phyloP scores from a whole-genome alignment of 2,113 vertebrate genomes.

The Chlorodrepanis virens region DNA sequence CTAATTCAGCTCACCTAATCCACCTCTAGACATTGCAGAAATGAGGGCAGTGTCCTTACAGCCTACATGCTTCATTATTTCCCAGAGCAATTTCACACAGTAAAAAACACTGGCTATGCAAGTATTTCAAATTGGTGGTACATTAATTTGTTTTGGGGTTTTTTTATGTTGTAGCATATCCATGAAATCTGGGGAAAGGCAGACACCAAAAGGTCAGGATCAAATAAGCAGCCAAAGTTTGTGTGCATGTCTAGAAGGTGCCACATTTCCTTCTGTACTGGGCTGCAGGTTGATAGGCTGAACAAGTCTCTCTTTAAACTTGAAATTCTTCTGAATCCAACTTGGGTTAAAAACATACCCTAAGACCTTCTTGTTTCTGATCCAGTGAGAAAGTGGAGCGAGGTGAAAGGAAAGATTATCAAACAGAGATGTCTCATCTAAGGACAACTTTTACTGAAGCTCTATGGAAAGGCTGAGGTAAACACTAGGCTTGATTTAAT shows the following conservation, averaged over 20 bases:
- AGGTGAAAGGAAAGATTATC: not conserved
- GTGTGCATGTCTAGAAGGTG: not conserved
- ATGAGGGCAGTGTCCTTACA: not conserved
- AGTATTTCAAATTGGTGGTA: not conserved
- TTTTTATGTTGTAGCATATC: not conserved
- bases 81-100: not conserved
- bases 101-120: not conserved
- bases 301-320: not conserved
- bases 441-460: not conserved
- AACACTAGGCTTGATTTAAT: not conserved
- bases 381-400: not conserved
- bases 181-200: not conserved
- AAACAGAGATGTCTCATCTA: not conserved
- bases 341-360: not conserved
- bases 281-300: not conserved
- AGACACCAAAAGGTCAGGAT: not conserved
- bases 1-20: not conserved
- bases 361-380: not conserved
- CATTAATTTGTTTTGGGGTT: accelerated
- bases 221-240: not conserved
- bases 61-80: not conserved
- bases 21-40: not conserved
- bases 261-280: not conserved
- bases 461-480: not conserved
- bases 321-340: not conserved